Percentiles rank a stretch among this genome's conserved stretches.
These are phyloP conservation scores for Schlechtendalia chinensis DNA, from an alignment of 1,140 invertebrate genomes.

Conservation along the genomic window DNA sequence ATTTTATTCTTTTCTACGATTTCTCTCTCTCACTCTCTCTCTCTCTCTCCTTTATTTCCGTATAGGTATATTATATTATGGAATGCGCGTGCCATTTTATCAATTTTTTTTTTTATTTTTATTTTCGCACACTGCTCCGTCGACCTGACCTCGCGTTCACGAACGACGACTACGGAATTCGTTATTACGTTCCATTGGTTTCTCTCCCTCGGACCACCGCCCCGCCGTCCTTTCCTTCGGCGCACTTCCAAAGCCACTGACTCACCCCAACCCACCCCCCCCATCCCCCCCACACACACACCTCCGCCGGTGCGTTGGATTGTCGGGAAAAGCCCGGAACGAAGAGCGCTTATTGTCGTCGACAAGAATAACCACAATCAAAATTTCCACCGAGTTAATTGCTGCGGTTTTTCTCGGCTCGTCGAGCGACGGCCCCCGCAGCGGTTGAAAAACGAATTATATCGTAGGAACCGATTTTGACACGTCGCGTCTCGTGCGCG, in stretches of 20 bases:
- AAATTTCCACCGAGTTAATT: conserved; percentile 33
- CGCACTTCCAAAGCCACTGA: not conserved
- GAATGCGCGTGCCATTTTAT: not conserved
- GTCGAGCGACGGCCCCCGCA: no score
- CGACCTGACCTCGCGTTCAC: not conserved
- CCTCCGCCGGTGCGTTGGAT: no score
- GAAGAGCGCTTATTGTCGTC: conserved; percentile 31
- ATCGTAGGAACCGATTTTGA: conserved; percentile 8
- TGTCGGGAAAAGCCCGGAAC: not conserved
- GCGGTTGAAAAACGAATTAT: not conserved
- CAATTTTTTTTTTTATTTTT: conserved; percentile 23
- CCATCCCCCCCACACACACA: not conserved
- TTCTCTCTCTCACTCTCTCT: not conserved
- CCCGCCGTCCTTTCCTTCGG: not conserved
- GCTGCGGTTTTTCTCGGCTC: conserved; percentile 8
- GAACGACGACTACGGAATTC: conserved; percentile 8
- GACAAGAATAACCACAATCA: conserved; percentile 40
- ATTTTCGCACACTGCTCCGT: not conserved
- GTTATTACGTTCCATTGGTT: conserved; percentile 38
- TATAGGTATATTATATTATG: not conserved
- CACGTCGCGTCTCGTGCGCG: not conserved
- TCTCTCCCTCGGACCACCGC: not conserved
- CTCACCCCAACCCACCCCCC: no score
- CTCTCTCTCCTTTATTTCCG: no score
- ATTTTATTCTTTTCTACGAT: not conserved